Conservation (phyloP, 2,113 vertebrate genomes). For the Setophaga kirtlandii region DNA sequence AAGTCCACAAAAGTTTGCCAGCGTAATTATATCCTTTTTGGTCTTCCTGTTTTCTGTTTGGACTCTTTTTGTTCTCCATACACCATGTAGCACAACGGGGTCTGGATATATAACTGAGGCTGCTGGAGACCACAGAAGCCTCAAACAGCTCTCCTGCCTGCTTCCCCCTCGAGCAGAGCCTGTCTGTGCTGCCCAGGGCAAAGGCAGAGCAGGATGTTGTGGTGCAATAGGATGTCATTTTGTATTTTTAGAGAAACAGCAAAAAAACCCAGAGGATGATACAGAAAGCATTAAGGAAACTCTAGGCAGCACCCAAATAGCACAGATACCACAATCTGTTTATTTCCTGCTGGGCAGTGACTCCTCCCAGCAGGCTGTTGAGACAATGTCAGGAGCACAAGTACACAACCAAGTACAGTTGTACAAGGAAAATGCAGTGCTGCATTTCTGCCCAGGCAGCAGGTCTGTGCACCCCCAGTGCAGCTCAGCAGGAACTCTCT, state of each 20-base stretch:
- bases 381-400: rapidly evolving
- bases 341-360: neutral
- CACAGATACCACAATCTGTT: neutral
- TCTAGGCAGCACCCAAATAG: neutral
- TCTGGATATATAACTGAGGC: neutral
- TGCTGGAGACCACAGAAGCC: neutral
- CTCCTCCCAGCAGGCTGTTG: neutral
- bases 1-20: neutral
- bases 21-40: neutral
- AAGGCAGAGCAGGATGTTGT: neutral
- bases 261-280: neutral
- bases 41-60: neutral
- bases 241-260: neutral
- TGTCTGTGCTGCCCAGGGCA: neutral
- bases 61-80: neutral
- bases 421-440: neutral
- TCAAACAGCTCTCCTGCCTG: neutral
- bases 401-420: neutral
- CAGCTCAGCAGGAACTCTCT: neutral
- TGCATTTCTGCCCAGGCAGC: neutral
- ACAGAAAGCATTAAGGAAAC: neutral
- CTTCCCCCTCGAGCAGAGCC: neutral
- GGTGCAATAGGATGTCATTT: neutral
- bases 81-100: rapidly evolving
- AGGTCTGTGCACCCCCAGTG: neutral